Base-by-base conservation (phyloP, 2,113 vertebrate species). In the Oriolus oriolus region DNA sequence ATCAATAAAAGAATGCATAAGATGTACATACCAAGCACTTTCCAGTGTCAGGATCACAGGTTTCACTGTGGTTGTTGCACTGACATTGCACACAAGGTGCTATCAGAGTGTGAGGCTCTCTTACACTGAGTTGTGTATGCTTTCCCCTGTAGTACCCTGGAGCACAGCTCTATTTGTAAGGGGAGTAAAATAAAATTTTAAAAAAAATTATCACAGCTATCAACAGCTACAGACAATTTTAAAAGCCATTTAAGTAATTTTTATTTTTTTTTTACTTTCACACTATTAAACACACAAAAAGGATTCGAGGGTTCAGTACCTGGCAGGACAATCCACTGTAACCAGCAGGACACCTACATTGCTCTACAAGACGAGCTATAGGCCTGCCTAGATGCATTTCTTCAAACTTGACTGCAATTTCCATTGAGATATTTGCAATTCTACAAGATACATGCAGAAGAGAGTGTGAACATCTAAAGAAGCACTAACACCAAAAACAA, bases 251-350 rank as follows among this genome's bases (percentile, higher is more conserved):
- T 53, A 56, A 84, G 15, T 47, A 26, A 4, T 3, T 22, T n/a
- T 66, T 26, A n/a, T 35, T 76, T 71, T 30, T 53, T 27, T 31
- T 77, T 73, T 12, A 24, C 37, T 52, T 60, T 61, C 30, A 24
- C 19, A 57, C 7, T 57, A 49, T 65, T 52, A 77, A 8, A 49
- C 8, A 78, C 3, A 63, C 1, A 64, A 42, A 87, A 89, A 60
- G 16, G 14, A 66, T 64, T 65, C 24, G 78, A 66, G 24, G 12
- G 26, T 42, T 90, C 49, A 30, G 53, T 98, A 99, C 99, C 99
- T 99, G 99, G 90, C 99, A 99, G 10, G 99, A 99, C 73, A 99
- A 96, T 69, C 99, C 99, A 8, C 97, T 83, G 17, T 99, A 98
- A 61, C 99, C 99, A 37, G 82, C 64, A n/a, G 99, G 99, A 93